Conservation (phyloP, 2,888 invertebrate species). For the Amblyjoppa proteus region DNA sequence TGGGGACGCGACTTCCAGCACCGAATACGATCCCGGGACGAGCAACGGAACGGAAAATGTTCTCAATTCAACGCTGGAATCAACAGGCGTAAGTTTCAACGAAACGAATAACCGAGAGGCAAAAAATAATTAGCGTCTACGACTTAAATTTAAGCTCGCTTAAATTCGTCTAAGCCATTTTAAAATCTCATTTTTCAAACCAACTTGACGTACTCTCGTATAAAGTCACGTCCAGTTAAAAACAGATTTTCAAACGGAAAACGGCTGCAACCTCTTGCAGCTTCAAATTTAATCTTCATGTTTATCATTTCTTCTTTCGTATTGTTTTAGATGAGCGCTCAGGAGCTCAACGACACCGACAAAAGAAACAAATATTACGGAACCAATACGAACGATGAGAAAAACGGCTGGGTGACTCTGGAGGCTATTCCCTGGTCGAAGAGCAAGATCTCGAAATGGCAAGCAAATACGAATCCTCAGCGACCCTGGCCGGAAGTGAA, state of each 20-base stretch:
- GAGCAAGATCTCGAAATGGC: conserved; percentile 93
- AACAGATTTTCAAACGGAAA: too few relatives aligned
- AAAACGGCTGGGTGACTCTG: conserved; percentile 92
- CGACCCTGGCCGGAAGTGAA: conserved; percentile 82
- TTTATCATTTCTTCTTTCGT: background rate
- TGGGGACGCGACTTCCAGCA: conserved; percentile 32
- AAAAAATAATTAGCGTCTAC: too few relatives aligned
- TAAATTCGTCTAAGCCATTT: too few relatives aligned
- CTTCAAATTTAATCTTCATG: background rate
- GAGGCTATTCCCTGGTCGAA: conserved; percentile 93
- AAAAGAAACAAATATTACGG: conserved; percentile 82
- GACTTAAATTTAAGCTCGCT: too few relatives aligned
- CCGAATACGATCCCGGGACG: conserved; percentile 6
- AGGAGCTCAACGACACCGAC: conserved; percentile 78
- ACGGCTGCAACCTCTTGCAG: too few relatives aligned
- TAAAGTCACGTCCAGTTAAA: too few relatives aligned
- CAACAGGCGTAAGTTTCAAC: conserved; percentile 47
- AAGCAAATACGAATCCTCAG: conserved; percentile 86
- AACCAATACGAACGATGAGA: conserved; percentile 89
- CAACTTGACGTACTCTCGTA: too few relatives aligned
- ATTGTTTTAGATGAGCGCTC: conserved; percentile 71
- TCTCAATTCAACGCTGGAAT: conserved; percentile 67
- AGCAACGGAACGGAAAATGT: conserved; percentile 50
- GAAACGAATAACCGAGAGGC: background rate
- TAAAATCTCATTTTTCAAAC: too few relatives aligned